A percentile compares a stretch with the other conserved stretches of the same genome.
Conservation (phyloP, 2,888 invertebrate genomes). For the Cheilosia urbana region DNA sequence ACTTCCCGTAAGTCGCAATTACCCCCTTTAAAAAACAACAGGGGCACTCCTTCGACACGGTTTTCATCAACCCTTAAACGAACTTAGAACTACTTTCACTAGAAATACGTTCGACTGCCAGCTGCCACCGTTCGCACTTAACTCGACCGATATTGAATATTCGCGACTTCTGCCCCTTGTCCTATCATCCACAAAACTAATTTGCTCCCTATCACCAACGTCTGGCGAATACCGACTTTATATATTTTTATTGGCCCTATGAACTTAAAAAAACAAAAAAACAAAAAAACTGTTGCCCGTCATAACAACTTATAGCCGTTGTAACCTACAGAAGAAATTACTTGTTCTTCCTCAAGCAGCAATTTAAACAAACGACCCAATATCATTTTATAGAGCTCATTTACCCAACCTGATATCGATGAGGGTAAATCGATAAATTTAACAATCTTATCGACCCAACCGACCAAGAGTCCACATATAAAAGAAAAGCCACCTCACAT, state of each 20-base stretch:
- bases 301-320: conserved; percentile 25
- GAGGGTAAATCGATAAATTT: conserved; percentile 36
- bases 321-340: conserved; percentile 6
- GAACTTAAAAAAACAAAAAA: not conserved
- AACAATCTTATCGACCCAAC: conserved; percentile 33
- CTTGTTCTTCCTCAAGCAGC: not conserved
- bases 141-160: too few species aligned
- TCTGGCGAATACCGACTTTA: too few species aligned
- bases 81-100: too few species aligned
- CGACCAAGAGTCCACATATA: conserved; percentile 44
- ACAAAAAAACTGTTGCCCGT: not conserved
- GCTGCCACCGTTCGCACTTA: too few species aligned
- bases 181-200: too few species aligned
- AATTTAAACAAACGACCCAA: not conserved
- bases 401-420: conserved; percentile 26
- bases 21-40: too few species aligned
- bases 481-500: conserved; percentile 36
- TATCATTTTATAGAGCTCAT: conserved; percentile 17
- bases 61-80: too few species aligned
- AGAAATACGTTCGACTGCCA: too few species aligned
- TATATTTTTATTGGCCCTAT: conserved; percentile 3
- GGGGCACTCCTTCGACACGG: too few species aligned
- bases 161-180: too few species aligned
- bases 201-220: too few species aligned
- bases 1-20: too few species aligned